Percentiles rank a stretch among this genome's conserved stretches.
phyloP scores from a whole-genome alignment of 2,888 invertebrate genomes.

The Gnatocerus cornutus region DNA sequence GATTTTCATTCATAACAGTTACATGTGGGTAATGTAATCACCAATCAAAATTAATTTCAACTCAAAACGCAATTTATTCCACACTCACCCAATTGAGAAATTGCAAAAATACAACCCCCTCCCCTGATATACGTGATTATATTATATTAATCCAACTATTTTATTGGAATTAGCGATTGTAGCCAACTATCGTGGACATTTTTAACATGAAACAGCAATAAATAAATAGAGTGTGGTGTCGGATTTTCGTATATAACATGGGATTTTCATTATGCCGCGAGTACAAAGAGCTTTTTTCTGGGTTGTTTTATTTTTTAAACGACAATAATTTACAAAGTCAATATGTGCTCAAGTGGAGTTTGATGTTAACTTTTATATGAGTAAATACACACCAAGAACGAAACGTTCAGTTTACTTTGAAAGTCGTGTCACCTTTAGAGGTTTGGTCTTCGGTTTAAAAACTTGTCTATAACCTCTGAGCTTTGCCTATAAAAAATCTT shows the following conservation, averaged over 20 bases:
- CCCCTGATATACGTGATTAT: background rate
- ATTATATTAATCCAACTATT: constrained; percentile 9
- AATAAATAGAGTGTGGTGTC: background rate
- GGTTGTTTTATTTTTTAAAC: constrained; percentile 16
- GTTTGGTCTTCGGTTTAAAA: background rate
- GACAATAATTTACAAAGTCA: constrained; percentile 30
- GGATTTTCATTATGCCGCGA: background rate
- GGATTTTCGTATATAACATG: constrained; percentile 16
- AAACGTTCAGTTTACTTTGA: constrained; percentile 35
- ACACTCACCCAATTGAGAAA: background rate
- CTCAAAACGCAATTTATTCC: constrained; percentile 28
- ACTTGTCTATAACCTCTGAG: background rate
- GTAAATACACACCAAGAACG: constrained; percentile 34
- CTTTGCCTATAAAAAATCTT: constrained; percentile 46
- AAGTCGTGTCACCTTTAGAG: constrained; percentile 19
- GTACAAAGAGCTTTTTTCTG: constrained; percentile 2
- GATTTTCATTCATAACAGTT: no score
- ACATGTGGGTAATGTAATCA: no score
- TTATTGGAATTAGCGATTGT: background rate
- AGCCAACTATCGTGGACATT: constrained; percentile 6
- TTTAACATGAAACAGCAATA: constrained; percentile 10
- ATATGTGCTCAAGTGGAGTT: constrained; percentile 28
- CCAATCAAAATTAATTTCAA: constrained; percentile 2
- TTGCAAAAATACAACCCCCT: no score
- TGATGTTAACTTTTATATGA: constrained; percentile 32